Conservation (phyloP, 2,797 vertebrate genomes). For the Hipposideros larvatus region DNA sequence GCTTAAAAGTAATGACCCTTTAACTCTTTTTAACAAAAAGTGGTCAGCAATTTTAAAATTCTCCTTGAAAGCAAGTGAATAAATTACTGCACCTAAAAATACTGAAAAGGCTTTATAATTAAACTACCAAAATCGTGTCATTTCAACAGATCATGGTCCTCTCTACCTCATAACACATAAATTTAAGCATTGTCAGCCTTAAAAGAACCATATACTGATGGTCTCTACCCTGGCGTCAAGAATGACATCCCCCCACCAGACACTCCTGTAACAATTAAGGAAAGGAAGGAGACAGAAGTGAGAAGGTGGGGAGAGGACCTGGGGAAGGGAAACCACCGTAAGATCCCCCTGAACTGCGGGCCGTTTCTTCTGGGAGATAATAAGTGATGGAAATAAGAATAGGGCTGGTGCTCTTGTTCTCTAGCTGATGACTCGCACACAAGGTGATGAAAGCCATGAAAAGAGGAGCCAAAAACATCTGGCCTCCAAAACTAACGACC, state of each 20-base stretch:
- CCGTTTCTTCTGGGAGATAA: not conserved
- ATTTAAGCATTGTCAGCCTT: not conserved
- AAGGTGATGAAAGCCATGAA: not conserved
- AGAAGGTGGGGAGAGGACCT: not conserved
- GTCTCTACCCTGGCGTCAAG: not conserved
- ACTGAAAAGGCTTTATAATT: not conserved
- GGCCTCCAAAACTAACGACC: not conserved
- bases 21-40: conserved; percentile 37
- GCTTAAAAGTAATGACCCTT: not conserved
- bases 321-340: not conserved
- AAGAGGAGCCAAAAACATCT: not conserved
- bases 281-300: not conserved
- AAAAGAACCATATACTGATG: not conserved
- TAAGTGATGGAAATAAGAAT: too few species aligned
- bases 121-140: not conserved
- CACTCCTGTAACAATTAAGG: not conserved
- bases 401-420: not conserved
- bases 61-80: not conserved
- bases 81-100: not conserved
- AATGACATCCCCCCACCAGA: not conserved
- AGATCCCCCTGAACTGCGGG: not conserved
- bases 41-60: not conserved
- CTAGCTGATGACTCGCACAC: not conserved
- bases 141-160: not conserved
- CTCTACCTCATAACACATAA: not conserved